Conservation (phyloP, 2,113 vertebrate species). For the Ailurus styani region DNA sequence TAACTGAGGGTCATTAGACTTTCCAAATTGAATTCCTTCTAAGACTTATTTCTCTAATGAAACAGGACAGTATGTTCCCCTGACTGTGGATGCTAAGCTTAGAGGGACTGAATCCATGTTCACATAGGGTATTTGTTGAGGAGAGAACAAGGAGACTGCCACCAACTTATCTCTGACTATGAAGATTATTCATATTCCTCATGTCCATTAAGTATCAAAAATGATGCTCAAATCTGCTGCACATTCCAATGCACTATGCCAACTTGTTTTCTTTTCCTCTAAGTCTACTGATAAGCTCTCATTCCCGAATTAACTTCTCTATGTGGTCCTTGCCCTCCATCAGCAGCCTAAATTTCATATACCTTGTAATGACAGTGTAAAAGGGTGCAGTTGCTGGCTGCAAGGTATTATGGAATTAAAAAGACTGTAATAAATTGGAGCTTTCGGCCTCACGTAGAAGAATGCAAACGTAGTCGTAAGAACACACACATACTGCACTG, state of each 20-base stretch:
- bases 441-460: neutral
- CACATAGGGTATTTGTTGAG: neutral
- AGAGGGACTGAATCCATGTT: neutral
- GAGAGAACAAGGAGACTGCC: neutral
- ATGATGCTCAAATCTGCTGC: neutral
- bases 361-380: neutral
- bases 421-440: neutral
- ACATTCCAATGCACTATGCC: neutral
- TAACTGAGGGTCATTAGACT: constrained; percentile 34
- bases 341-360: neutral
- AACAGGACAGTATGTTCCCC: neutral
- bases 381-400: neutral
- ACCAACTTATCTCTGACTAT: neutral
- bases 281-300: neutral
- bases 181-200: neutral
- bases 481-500: neutral
- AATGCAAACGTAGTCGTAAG: neutral
- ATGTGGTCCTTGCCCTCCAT: neutral
- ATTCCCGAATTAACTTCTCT: neutral
- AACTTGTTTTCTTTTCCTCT: neutral
- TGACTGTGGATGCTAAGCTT: neutral
- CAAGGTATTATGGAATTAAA: neutral
- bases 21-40: constrained; percentile 58
- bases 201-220: neutral
- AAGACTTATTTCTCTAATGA: constrained; percentile 37